Base-by-base conservation (phyloP, 1,140 invertebrate species). In the Catajapyx aquilonaris region DNA sequence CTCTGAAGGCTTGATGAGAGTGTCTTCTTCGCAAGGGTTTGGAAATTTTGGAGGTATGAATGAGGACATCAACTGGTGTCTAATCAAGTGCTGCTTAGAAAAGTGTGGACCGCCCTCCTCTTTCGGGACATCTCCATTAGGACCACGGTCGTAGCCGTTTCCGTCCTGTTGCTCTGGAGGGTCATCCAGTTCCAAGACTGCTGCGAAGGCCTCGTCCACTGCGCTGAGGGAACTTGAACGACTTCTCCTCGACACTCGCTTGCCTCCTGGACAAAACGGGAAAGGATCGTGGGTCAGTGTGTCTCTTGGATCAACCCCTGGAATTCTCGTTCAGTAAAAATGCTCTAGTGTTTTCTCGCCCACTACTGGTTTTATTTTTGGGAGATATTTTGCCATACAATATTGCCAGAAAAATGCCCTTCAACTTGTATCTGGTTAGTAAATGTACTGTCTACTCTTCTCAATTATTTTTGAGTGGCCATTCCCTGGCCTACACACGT, bases 31-130 rank as follows among this genome's bases (percentile, higher is more conserved):
- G 31, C 49, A 45, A 41, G 66, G 65, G 49, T 69, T 66, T 20
- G 72, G 72, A 59, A 88, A 87, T 54, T 79, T 78, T 18, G 84
- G 83, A 31, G 81, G 81, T 52, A 88, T 76, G 63, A 88, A 87
- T 41, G 81, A 78, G 40, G 83, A 57, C 44, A 72, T 78, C 55
- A 79, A 67, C 55, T 83, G 80, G 56, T 78, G 81, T 61, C 76
- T 78, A 46, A 80, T 70, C 55, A 77, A 62, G 59, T 77, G 66
- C 43, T 64, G 65, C 34, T 58, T 64, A 44, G 56, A 62, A 40
- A 58, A 60, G 44, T 46, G 61, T 49, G 41, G 51, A 62, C 58
- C 46, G 61, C 59, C 52, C 54, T 50, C 52, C 32, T 53, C 51
- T 37, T 47, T 51, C 49, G 47, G 21, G 61, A 35, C 62, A 72